phyloP scores from a whole-genome alignment of 2,797 vertebrate species.

The Nyctalus aviator region DNA sequence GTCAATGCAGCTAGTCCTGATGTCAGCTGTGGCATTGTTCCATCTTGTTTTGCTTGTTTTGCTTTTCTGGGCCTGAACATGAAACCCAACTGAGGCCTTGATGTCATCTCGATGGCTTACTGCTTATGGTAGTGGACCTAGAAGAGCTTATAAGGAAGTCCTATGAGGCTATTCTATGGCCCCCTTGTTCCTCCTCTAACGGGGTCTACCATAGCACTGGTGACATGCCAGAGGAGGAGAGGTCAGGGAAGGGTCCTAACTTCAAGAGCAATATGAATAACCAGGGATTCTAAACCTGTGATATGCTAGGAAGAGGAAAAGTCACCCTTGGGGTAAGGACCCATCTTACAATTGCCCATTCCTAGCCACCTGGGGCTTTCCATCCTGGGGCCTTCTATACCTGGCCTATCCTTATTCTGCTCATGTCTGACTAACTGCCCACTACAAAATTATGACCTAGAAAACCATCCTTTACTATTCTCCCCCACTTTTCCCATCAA shows the following conservation, averaged over 20 bases:
- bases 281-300: neutral
- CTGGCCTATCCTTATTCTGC: neutral
- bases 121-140: neutral
- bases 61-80: neutral
- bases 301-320: neutral
- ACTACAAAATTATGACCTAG: neutral
- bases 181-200: neutral
- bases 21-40: neutral
- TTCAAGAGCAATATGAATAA: neutral
- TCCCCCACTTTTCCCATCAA: neutral
- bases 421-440: neutral
- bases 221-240: neutral
- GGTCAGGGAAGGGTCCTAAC: neutral
- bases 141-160: neutral
- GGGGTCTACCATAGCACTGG: neutral
- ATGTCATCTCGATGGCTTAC: neutral
- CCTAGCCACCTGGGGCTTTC: neutral
- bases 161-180: neutral
- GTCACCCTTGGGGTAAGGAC: neutral
- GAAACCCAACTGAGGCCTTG: neutral
- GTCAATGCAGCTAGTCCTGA: neutral
- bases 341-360: neutral
- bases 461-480: neutral
- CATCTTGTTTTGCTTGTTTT: neutral
- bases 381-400: neutral